Conservation (phyloP, 2,797 vertebrate species). For the Pangasius djambal region DNA sequence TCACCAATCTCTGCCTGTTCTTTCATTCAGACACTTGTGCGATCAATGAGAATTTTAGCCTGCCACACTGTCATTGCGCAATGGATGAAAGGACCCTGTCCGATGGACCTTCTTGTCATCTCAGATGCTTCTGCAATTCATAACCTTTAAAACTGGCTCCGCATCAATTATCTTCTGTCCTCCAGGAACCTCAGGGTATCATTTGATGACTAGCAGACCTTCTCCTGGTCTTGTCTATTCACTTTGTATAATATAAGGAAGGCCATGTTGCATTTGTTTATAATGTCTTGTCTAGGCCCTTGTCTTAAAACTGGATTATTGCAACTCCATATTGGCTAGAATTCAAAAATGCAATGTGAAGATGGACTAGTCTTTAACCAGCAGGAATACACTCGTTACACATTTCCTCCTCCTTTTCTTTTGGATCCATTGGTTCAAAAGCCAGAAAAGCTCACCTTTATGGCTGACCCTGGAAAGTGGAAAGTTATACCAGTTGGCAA, state of each 20-base stretch:
- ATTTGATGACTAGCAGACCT: not conserved
- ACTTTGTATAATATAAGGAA: not conserved
- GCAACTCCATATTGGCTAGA: not conserved
- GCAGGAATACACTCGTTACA: too few species aligned
- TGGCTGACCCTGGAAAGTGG: not conserved
- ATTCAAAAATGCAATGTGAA: not conserved
- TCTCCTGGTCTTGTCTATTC: not conserved
- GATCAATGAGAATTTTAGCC: not conserved
- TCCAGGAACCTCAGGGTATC: not conserved
- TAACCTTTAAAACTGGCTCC: not conserved
- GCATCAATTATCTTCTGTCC: not conserved
- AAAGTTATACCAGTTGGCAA: not conserved
- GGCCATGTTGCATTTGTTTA: not conserved
- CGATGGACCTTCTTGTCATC: not conserved
- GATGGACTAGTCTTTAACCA: not conserved
- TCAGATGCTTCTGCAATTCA: not conserved
- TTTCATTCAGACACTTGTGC: not conserved
- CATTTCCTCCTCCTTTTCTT: not conserved
- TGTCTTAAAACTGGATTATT: not conserved
- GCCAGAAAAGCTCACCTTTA: not conserved
- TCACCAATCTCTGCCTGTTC: not conserved
- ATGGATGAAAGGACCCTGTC: not conserved
- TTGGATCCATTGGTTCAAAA: not conserved
- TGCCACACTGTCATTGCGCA: not conserved
- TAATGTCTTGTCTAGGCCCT: not conserved